phyloP scores from a whole-genome alignment of 2,888 invertebrate species.

The Netelia virgata region DNA sequence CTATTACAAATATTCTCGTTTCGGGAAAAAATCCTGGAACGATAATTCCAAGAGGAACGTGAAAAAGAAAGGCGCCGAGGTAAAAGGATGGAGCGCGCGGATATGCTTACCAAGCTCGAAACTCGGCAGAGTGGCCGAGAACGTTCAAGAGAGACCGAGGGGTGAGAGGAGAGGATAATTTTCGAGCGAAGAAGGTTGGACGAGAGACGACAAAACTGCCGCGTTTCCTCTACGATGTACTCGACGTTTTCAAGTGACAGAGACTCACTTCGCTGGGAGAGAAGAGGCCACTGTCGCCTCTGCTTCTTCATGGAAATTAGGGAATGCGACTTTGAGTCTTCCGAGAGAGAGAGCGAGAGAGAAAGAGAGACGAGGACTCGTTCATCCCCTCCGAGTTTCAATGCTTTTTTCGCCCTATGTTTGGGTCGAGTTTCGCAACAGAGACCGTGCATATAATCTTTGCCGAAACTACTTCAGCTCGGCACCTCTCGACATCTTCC shows the following conservation, averaged over 20 bases:
- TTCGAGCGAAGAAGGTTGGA: conserved; percentile 50
- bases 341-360: conserved; percentile 40
- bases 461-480: conserved; percentile 17
- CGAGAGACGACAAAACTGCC: conserved; percentile 46
- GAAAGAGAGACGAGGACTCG: conserved; percentile 37
- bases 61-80: conserved; percentile 13
- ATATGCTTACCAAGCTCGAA: conserved; percentile 80
- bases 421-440: conserved; percentile 19
- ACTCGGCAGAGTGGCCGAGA: conserved; percentile 54
- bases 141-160: conserved; percentile 62
- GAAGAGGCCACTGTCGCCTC: not conserved
- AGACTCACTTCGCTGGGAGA: conserved; percentile 23
- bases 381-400: conserved; percentile 7
- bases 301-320: conserved; percentile 51
- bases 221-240: conserved; percentile 64
- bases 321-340: conserved; percentile 51
- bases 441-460: not conserved
- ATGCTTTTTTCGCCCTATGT: conserved; percentile 10
- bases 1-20: not conserved
- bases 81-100: conserved; percentile 60
- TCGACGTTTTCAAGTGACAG: conserved; percentile 63
- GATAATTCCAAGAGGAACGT: not conserved
- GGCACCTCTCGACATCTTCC: conserved; percentile 4
- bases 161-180: conserved; percentile 61
- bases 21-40: not conserved